Conservation (phyloP, 2,797 vertebrate genomes). For the Enteromius treurensis region DNA sequence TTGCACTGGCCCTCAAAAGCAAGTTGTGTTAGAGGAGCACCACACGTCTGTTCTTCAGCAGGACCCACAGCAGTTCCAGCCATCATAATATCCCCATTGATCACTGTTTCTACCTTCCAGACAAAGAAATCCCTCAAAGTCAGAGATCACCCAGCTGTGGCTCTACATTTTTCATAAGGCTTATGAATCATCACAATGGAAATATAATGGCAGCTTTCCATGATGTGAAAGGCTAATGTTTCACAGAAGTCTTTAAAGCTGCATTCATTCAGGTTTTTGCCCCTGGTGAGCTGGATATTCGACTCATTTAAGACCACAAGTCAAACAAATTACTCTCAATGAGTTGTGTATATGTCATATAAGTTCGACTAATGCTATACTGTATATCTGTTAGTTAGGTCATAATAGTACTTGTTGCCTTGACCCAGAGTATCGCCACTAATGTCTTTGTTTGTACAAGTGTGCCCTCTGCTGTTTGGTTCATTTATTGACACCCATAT, state of each 20-base stretch:
- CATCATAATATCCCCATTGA: slow-evolving; percentile 55
- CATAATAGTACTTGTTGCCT: slow-evolving; percentile 12
- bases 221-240: slow-evolving; percentile 51
- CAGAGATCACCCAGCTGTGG: slow-evolving; percentile 47
- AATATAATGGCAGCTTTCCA: slow-evolving; percentile 46
- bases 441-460: slow-evolving; percentile 45
- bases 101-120: slow-evolving; percentile 56
- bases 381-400: slow-evolving; percentile 31
- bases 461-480: slow-evolving; percentile 59
- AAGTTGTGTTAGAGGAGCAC: slow-evolving; percentile 31
- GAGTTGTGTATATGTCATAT: slow-evolving; percentile 29
- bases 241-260: slow-evolving; percentile 47
- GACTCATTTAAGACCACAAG: slow-evolving; percentile 26
- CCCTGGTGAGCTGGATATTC: slow-evolving; percentile 9
- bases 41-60: slow-evolving; percentile 45
- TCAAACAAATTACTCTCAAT: slow-evolving; percentile 20
- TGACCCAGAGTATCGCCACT: slow-evolving; percentile 39
- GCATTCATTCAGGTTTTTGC: slow-evolving; percentile 41
- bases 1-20: slow-evolving; percentile 39
- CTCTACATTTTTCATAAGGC: slow-evolving; percentile 46
- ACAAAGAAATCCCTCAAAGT: slow-evolving; percentile 48
- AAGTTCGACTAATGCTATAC: slow-evolving; percentile 34
- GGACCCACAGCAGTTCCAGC: slow-evolving; percentile 41
- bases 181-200: slow-evolving; percentile 53
- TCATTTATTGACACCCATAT: slow-evolving; percentile 12